Percentiles rank a stretch among this genome's conserved stretches.
These are phyloP conservation scores for Phoenoteleia sp. DNA, from an alignment of 2,888 invertebrate genomes.

Conservation along the genomic window DNA sequence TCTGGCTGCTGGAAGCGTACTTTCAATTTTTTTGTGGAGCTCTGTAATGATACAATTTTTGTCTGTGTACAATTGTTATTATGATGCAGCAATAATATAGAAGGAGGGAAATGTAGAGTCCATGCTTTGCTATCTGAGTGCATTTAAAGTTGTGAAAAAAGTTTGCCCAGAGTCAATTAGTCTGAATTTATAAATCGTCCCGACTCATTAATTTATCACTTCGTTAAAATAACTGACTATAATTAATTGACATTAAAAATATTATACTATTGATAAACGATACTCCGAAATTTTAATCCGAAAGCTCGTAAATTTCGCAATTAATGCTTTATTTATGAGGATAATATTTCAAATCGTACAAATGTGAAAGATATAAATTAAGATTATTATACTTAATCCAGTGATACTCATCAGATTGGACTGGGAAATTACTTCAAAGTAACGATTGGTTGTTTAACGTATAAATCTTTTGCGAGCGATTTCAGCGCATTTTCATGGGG, in stretches of 20 bases:
- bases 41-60: too few species aligned
- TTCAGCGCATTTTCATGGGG: too few species aligned
- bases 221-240: neutral
- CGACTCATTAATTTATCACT: neutral
- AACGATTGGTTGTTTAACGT: neutral
- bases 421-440: neutral
- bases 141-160: neutral
- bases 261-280: slow-evolving; percentile 31
- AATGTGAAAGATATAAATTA: slow-evolving; percentile 36
- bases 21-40: too few species aligned
- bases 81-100: too few species aligned
- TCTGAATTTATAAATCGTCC: neutral
- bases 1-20: too few species aligned
- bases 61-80: too few species aligned
- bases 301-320: slow-evolving; percentile 31
- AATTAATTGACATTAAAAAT: slow-evolving; percentile 37
- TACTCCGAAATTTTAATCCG: slow-evolving; percentile 41
- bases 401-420: neutral
- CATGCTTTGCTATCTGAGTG: too few species aligned
- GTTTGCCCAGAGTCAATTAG: neutral
- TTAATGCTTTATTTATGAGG: slow-evolving; percentile 42
- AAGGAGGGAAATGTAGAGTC: too few species aligned
- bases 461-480: neutral
- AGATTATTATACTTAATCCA: slow-evolving; percentile 41
- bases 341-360: slow-evolving; percentile 38